Base-by-base conservation (phyloP, 2,888 invertebrate species). In the Drosophila hamatofila region DNA sequence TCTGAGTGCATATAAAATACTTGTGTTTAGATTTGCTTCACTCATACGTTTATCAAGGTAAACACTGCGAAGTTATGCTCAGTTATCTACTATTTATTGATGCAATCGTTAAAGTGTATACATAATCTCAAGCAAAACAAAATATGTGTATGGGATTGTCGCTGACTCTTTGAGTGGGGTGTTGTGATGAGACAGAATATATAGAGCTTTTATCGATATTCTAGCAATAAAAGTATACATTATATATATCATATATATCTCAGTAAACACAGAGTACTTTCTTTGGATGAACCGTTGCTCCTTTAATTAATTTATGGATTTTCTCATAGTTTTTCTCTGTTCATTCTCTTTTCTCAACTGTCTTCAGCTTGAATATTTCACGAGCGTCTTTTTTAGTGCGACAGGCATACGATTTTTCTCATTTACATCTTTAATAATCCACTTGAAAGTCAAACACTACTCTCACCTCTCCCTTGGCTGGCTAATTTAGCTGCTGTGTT, bases 351-450 rank as follows among this genome's bases (percentile, higher is more conserved):
- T 18, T 21, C 33, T 14, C 18, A 7, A 12, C 33, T 44, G 18
- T 21, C 8, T 33, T 58, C 21, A n/a, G 37, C 7, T 62, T 68
- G 46, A 37, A 69, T 61, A 73, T 69, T 61, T 60, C 16, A 41
- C 23, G 23, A 69, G 27, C 7, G 49, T 12, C 16, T 37, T 60
- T 57, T 39, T 37, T 75, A n/a, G n/a, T 37, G 46, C 9, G 25
- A 37, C 56, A 49, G 56, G 33, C 60, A 71, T 61, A 61, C 60
- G 66, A 63, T 64, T 68, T 67, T 41, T 60, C 63, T 67, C 62
- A 81, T 83, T 83, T 86, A 77, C 83, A 83, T 77, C 58, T 39
- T 68, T 72, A 72, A 81, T 66, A 62, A 56, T 49, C 60, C 63
- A 21, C 49, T 27, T 35, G 33, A 30, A 41, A 27, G 46, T 7